Evolutionary conservation across 2,888 invertebrate species (phyloP).

Genomic region (Linnaemya vulpina): DNA sequence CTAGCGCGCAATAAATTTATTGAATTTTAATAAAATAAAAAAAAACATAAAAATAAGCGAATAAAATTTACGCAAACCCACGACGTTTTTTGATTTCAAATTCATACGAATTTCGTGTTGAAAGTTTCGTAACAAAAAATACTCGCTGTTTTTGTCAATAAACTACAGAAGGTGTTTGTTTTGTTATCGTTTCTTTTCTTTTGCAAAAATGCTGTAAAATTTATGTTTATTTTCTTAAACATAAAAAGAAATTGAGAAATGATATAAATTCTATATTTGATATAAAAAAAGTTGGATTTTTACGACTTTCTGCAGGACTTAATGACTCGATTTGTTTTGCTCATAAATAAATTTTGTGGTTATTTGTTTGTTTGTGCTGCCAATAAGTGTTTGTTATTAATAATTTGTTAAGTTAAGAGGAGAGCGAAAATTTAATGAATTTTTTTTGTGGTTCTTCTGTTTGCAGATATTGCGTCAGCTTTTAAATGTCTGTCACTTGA

Average conservation of each 20-base stretch:
- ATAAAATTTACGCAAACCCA: neutral
- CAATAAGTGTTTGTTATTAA: neutral
- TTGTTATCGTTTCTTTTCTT: neutral
- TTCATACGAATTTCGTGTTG: neutral
- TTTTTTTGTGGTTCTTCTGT: no score
- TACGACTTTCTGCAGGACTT: neutral
- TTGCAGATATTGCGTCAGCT: no score
- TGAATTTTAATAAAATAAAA: constrained; percentile 35
- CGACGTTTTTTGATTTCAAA: neutral
- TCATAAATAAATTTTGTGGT: constrained; percentile 23
- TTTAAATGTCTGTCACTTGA: no score
- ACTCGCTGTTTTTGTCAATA: neutral
- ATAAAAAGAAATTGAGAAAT: neutral
- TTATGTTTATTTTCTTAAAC: neutral
- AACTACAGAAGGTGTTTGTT: neutral
- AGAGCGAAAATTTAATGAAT: constrained; percentile 7
- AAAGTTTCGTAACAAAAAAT: constrained; percentile 25
- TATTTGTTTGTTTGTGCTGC: constrained; percentile 3
- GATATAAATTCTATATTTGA: neutral
- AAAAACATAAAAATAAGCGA: constrained; percentile 20
- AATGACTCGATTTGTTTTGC: constrained; percentile 7
- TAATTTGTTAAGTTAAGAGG: constrained; percentile 42
- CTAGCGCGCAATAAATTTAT: neutral
- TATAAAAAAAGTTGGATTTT: neutral
- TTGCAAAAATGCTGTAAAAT: constrained; percentile 2